phyloP scores from a whole-genome alignment of 2,888 invertebrate genomes.

The Crematogaster levior region DNA sequence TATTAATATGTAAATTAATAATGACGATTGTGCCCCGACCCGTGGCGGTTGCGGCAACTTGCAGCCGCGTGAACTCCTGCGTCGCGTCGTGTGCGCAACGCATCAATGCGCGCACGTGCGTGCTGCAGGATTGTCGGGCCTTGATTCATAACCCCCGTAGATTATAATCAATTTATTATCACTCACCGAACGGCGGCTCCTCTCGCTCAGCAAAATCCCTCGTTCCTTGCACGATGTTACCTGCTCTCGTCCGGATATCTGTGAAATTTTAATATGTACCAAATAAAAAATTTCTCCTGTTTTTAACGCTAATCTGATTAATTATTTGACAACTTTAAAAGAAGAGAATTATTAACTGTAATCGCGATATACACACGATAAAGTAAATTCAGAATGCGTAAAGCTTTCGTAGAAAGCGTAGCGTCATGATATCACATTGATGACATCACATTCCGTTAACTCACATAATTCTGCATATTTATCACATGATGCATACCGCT shows the following conservation, averaged over 20 bases:
- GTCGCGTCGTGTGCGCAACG: conserved; percentile 1
- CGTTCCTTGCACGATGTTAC: no score
- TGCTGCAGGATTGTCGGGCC: background rate
- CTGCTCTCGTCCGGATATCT: background rate
- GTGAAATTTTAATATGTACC: background rate
- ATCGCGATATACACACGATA: background rate
- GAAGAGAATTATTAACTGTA: background rate
- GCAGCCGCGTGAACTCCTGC: conserved; percentile 29
- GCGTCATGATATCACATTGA: conserved; percentile 1
- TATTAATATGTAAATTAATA: conserved; percentile 69
- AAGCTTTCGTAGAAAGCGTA: conserved; percentile 5
- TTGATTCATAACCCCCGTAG: conserved; percentile 35
- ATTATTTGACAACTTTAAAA: background rate
- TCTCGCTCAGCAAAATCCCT: background rate
- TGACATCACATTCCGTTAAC: conserved; percentile 31
- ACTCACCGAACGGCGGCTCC: background rate
- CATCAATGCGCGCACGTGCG: conserved; percentile 45
- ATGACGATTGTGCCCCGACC: conserved; percentile 50
- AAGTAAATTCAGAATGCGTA: background rate
- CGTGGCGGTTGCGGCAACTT: conserved; percentile 49
- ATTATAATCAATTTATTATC: conserved; percentile 55
- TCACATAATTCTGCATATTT: conserved; percentile 36
- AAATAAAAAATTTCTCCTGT: background rate
- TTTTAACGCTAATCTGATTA: background rate
- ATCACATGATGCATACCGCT: conserved; percentile 15